phyloP scores from a whole-genome alignment of 2,888 invertebrate genomes.

The Calephelis perditalis region DNA sequence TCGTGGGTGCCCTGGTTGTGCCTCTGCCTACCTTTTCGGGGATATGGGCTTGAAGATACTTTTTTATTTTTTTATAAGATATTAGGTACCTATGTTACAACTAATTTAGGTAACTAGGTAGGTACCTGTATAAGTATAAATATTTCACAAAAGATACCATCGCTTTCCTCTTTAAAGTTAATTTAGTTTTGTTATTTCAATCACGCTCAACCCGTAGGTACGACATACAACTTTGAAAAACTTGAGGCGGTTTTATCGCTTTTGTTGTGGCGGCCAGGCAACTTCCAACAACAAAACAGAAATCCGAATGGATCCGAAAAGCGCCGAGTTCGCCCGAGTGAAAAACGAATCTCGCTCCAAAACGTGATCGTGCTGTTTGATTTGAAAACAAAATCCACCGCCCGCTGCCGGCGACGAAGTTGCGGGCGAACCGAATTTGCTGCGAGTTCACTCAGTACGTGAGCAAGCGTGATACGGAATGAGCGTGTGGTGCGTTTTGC shows the following conservation, averaged over 20 bases:
- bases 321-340: slow-evolving; percentile 48
- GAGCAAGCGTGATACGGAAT: slow-evolving; percentile 78
- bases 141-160: too few relatives aligned
- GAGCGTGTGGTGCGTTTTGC: slow-evolving; percentile 78
- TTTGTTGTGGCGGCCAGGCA: slow-evolving; percentile 35
- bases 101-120: too few relatives aligned
- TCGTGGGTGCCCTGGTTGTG: too few relatives aligned
- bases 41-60: too few relatives aligned
- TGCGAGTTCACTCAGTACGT: slow-evolving; percentile 72
- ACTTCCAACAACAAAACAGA: slow-evolving; percentile 47
- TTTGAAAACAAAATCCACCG: slow-evolving; percentile 68
- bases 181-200: slow-evolving; percentile 5
- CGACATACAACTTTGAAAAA: slow-evolving; percentile 5
- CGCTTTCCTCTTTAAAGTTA: not conserved
- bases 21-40: too few relatives aligned
- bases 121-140: not conserved
- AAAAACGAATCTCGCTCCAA: slow-evolving; percentile 66
- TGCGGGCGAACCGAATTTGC: slow-evolving; percentile 39
- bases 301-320: slow-evolving; percentile 49
- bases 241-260: slow-evolving; percentile 34
- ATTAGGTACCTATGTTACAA: too few relatives aligned
- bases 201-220: slow-evolving; percentile 2
- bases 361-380: slow-evolving; percentile 69
- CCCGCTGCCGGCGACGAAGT: slow-evolving; percentile 43
- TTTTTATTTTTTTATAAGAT: too few relatives aligned